Base-by-base conservation (phyloP, 2,113 vertebrate species). In the Burhinus bistriatus region DNA sequence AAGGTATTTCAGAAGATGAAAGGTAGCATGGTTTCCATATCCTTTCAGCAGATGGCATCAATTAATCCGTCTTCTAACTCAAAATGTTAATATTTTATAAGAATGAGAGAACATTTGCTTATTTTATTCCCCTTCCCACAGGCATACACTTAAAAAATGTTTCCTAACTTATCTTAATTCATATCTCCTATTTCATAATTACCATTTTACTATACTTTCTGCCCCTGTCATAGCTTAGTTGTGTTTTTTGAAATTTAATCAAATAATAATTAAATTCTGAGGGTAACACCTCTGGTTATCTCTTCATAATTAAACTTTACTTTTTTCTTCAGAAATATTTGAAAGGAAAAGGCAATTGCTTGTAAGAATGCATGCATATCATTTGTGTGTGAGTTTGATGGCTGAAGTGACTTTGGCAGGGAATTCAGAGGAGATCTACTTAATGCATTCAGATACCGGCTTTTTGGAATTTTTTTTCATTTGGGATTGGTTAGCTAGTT, bases 191-290 rank as follows among this genome's bases (percentile, higher is more conserved):
- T 94, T 95, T 95, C 94, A 76, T 97, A 97, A 98, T 98, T 98
- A 96, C 95, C 92, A 95, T 98, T 98, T 98, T 91, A 96, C 97
- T 82, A 58, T 84, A 93, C 58, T 96, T 89, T 95, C 97, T 97
- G 95, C 93, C 89, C 92, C 95, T 97, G 95, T 93, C 95, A 96
- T 82, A 94, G 81, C 75, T 95, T 51, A 83, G 93, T 85, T 91
- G 90, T 97, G 95, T 90, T 96, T 96, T 98, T 78, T 96, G 70
- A 98, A 98, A 97, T 97, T 97, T 97, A 98, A 98, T 98, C 97
- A 98, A 98, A 98, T 96, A 97, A 97, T 98, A 97, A 98, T 98
- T 98, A 92, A 98, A 98, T 98, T 98, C 97, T 83, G 83, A 94
- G 94, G 65, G 8, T 97, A 98, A 95, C 96, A 98, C 89, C 96